Evolutionary conservation across 2,888 invertebrate genomes (phyloP).

Genomic region (Cordilura impudica): DNA sequence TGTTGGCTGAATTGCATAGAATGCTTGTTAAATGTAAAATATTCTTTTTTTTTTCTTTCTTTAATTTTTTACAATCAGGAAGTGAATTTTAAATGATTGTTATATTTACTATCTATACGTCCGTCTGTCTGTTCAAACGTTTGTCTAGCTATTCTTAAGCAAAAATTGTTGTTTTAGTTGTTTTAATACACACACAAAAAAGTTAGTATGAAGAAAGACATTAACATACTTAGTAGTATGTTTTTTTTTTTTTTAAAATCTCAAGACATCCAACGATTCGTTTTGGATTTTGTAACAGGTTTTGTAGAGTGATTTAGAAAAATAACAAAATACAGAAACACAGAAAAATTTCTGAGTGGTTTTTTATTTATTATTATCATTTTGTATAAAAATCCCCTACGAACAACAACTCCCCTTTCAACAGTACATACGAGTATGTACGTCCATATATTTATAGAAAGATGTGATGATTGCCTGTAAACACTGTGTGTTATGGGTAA

Average conservation of each 20-base stretch:
- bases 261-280: constrained; percentile 38
- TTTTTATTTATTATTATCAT: too few relatives aligned
- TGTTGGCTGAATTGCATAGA: neutral
- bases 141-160: neutral
- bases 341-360: constrained; percentile 39
- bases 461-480: too few relatives aligned
- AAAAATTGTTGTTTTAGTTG: constrained; percentile 3
- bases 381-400: constrained; percentile 30
- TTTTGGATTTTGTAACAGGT: constrained; percentile 45
- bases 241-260: constrained; percentile 32
- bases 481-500: neutral
- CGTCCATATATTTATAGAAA: too few relatives aligned
- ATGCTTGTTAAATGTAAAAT: neutral
- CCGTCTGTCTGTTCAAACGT: neutral
- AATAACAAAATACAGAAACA: neutral
- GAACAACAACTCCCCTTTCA: constrained; percentile 23
- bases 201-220: constrained; percentile 3
- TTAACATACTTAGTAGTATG: neutral
- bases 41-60: neutral
- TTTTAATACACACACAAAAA: constrained; percentile 9
- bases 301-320: neutral
- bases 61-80: constrained; percentile 52
- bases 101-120: constrained; percentile 13
- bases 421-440: neutral
- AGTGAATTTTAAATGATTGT: constrained; percentile 60